These are phyloP conservation scores for Neotoxoptera formosana DNA, from an alignment of 1,140 invertebrate species.

Conservation along the genomic window DNA sequence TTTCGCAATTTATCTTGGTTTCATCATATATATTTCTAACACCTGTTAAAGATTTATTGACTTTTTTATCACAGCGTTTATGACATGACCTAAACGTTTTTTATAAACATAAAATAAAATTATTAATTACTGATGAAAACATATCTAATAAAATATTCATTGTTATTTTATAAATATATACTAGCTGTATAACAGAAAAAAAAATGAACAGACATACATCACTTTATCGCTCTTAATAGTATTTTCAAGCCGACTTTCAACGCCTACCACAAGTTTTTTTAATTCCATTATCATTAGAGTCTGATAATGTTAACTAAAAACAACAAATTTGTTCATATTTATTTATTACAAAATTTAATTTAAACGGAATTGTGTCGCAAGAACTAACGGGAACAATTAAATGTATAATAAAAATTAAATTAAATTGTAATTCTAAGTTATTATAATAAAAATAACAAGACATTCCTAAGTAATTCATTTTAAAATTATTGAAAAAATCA, in stretches of 20 bases:
- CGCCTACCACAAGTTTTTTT: not conserved
- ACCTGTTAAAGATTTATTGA: constrained; percentile 9
- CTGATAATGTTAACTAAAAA: not conserved
- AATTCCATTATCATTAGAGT: not conserved
- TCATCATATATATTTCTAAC: not conserved
- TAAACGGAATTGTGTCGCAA: not conserved
- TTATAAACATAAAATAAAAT: not conserved
- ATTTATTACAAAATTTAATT: not conserved
- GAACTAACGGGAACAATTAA: not conserved
- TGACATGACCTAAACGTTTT: not conserved
- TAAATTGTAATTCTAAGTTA: not conserved
- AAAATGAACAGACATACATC: not conserved
- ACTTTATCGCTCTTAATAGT: too few species aligned
- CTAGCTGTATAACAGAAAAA: not conserved
- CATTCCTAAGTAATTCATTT: too few species aligned
- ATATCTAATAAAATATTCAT: not conserved
- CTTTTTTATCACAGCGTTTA: not conserved
- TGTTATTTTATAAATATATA: not conserved
- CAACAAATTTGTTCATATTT: not conserved
- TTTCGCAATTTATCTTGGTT: not conserved
- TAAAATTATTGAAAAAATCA: too few species aligned
- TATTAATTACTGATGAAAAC: not conserved
- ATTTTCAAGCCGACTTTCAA: not conserved
- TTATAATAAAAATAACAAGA: not conserved
- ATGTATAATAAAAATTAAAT: not conserved